Evolutionary conservation across 2,113 vertebrate genomes (phyloP).

Genomic region (Anoplopoma fimbria): DNA sequence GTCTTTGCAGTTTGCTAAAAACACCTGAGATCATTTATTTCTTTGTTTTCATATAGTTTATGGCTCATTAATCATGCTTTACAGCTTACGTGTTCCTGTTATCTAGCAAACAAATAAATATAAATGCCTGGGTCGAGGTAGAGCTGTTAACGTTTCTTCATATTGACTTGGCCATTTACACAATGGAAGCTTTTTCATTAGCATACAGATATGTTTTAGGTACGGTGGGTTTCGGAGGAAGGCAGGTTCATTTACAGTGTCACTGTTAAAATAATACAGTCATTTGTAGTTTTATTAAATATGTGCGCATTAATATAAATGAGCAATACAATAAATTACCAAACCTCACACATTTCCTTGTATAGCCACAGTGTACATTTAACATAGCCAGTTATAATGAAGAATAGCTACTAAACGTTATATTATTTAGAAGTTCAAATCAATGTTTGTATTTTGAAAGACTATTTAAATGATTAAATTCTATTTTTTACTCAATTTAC

Average conservation of each 20-base stretch:
- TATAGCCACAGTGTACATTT: conserved; percentile 86
- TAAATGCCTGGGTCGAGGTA: conserved; percentile 58
- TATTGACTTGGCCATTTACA: conserved; percentile 46
- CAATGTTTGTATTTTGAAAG: conserved; percentile 88
- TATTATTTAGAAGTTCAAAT: conserved; percentile 85
- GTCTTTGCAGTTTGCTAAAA: conserved; percentile 17
- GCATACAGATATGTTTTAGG: conserved; percentile 55
- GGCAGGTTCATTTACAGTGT: conserved; percentile 54
- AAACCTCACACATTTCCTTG: conserved; percentile 85
- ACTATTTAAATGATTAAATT: conserved; percentile 90
- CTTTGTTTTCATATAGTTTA: conserved; percentile 30
- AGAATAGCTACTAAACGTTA: conserved; percentile 80
- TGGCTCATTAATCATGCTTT: conserved; percentile 23
- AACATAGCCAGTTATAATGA: conserved; percentile 84
- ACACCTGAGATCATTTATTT: conserved; percentile 4
- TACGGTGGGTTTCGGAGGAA: conserved; percentile 38
- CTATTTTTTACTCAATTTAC: conserved; percentile 89
- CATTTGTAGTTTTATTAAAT: conserved; percentile 81
- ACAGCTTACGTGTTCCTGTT: conserved; percentile 2
- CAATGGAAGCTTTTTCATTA: conserved; percentile 63
- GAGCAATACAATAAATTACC: conserved; percentile 89
- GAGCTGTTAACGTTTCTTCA: conserved; percentile 65
- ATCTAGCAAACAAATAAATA: conserved; percentile 51
- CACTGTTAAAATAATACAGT: conserved; percentile 69
- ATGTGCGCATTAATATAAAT: conserved; percentile 85